A percentile compares a stretch with the other conserved stretches of the same genome.
Conservation (phyloP, 2,797 vertebrate genomes). For the Enteromius paludinosus region DNA sequence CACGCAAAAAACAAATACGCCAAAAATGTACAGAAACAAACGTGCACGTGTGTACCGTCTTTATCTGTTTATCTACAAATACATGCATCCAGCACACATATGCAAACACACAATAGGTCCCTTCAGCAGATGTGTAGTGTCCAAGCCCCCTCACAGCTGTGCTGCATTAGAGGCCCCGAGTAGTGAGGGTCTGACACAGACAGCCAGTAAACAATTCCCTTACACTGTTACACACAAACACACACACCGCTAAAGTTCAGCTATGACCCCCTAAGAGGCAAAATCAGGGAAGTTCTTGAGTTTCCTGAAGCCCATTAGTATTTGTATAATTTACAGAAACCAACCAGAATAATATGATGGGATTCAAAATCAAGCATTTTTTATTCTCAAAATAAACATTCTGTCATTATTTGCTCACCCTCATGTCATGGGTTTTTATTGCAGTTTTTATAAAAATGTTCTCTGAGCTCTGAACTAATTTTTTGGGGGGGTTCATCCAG, state of each 20-base stretch:
- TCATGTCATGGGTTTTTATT: background rate
- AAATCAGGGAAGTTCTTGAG: background rate
- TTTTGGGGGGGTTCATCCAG: background rate
- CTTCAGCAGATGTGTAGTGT: constrained; percentile 75
- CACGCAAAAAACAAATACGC: background rate
- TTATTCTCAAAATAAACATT: background rate
- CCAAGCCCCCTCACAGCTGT: constrained; percentile 83
- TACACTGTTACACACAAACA: constrained; percentile 60
- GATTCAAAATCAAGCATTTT: background rate
- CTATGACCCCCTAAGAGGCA: constrained; percentile 18
- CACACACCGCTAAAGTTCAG: constrained; percentile 39
- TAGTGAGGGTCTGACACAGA: constrained; percentile 70
- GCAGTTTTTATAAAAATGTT: background rate
- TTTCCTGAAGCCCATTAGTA: background rate
- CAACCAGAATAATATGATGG: constrained; percentile 3
- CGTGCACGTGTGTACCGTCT: constrained; percentile 10
- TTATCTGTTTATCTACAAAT: constrained; percentile 44
- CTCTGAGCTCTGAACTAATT: background rate
- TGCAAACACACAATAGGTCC: constrained; percentile 68
- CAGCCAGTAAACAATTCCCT: constrained; percentile 77
- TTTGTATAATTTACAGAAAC: background rate
- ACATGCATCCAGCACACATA: constrained; percentile 46
- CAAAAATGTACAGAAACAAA: constrained; percentile 28
- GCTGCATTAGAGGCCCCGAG: constrained; percentile 85
- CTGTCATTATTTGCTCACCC: background rate